Conservation (phyloP, 2,113 vertebrate species). For the Coracopsis vasa region DNA sequence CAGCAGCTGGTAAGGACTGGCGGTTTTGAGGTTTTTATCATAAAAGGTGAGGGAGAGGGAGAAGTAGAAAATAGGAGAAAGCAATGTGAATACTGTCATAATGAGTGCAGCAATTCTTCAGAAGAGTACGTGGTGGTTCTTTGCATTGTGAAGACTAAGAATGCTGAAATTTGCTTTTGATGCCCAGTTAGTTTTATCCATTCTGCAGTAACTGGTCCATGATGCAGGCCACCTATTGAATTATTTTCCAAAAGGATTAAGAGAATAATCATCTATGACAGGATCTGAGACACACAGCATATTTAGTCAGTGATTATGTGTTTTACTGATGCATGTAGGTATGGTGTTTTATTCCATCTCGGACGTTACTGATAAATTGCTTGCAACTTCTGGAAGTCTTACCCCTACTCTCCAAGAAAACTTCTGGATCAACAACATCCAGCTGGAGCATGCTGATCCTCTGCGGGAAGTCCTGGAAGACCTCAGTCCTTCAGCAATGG, state of each 20-base stretch:
- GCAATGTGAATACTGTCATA: background rate
- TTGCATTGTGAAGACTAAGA: background rate
- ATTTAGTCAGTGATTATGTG: background rate
- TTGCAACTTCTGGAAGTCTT: slow-evolving; percentile 80
- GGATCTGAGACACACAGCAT: background rate
- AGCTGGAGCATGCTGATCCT: slow-evolving; percentile 72
- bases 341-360: slow-evolving; percentile 98
- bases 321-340: slow-evolving; percentile 70
- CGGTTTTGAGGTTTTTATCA: background rate
- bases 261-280: background rate
- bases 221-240: background rate
- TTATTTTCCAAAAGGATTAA: background rate
- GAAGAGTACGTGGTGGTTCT: background rate
- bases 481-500: slow-evolving; percentile 90
- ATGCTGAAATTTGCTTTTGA: background rate
- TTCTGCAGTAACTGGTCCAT: background rate
- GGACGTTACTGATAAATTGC: slow-evolving; percentile 91
- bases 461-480: slow-evolving; percentile 82
- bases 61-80: background rate
- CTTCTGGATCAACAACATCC: slow-evolving; percentile 82
- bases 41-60: background rate
- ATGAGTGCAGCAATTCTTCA: background rate
- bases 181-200: background rate
- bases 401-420: slow-evolving; percentile 85
- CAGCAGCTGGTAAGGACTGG: slow-evolving; percentile 86